A percentile compares a stretch with the other conserved stretches of the same genome.
phyloP scores from a whole-genome alignment of 2,888 invertebrate species.

The Slavum lentiscoides region DNA sequence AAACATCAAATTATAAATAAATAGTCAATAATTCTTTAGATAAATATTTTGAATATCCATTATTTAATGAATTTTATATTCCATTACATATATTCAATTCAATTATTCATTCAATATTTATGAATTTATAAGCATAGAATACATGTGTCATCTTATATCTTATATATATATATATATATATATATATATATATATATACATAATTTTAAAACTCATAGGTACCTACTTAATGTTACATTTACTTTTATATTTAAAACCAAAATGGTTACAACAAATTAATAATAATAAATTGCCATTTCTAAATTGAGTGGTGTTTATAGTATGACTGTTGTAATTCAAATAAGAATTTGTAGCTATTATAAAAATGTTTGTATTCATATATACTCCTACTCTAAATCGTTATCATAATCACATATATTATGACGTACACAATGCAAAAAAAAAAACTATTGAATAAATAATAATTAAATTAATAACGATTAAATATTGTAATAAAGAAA shows the following conservation, averaged over 20 bases:
- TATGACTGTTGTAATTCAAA: constrained; percentile 20
- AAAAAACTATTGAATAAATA: constrained; percentile 11
- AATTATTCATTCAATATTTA: too few relatives aligned
- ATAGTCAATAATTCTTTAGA: not conserved
- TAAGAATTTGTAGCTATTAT: not conserved
- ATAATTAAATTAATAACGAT: constrained; percentile 25
- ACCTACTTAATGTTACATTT: not conserved
- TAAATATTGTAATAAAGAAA: not conserved
- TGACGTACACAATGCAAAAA: constrained; percentile 17
- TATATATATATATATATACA: not conserved
- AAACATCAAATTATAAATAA: not conserved
- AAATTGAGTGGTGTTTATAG: constrained; percentile 3
- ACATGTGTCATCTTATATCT: too few relatives aligned
- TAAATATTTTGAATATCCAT: too few relatives aligned
- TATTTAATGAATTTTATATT: too few relatives aligned
- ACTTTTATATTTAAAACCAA: constrained; percentile 2
- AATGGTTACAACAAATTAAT: not conserved
- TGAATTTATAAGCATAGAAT: not conserved
- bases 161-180: not conserved
- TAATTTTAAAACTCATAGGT: not conserved
- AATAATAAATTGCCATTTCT: not conserved
- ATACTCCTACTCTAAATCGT: constrained; percentile 19
- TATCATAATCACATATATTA: constrained; percentile 16
- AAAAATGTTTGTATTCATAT: not conserved
- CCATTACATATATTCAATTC: too few relatives aligned